These are phyloP conservation scores for Drosophila birchii DNA, from an alignment of 2,888 invertebrate species.

Conservation along the genomic window DNA sequence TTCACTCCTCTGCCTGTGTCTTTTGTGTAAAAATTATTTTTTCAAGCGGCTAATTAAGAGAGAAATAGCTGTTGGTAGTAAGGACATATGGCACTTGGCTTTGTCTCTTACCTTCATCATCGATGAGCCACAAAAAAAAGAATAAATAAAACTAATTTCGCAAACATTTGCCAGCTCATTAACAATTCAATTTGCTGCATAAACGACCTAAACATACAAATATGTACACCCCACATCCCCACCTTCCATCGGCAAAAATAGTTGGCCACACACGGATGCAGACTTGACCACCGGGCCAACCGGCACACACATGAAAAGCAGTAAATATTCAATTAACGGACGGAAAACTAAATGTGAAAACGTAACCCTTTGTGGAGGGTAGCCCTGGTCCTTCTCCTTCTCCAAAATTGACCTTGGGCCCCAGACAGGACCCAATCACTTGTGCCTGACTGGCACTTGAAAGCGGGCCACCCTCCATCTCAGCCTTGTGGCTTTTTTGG, in stretches of 20 bases:
- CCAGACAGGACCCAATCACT: constrained; percentile 32
- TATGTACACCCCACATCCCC: constrained; percentile 1
- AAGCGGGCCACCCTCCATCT: constrained; percentile 19
- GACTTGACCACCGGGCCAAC: constrained; percentile 42
- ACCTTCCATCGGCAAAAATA: not conserved
- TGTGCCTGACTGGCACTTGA: constrained; percentile 46
- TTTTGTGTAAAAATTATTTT: constrained; percentile 66
- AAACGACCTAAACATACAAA: constrained; percentile 75
- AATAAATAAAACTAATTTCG: constrained; percentile 68
- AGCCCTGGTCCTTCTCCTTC: not conserved
- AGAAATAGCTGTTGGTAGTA: not conserved
- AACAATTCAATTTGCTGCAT: constrained; percentile 78
- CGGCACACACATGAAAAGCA: constrained; percentile 34
- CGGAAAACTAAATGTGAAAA: constrained; percentile 55
- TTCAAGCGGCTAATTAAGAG: constrained; percentile 73
- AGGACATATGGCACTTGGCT: constrained; percentile 4
- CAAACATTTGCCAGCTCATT: constrained; percentile 78
- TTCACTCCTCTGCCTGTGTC: constrained; percentile 27
- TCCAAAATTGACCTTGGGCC: constrained; percentile 13
- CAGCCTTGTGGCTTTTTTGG: not conserved
- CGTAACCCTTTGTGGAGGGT: constrained; percentile 52
- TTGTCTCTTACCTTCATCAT: constrained; percentile 3
- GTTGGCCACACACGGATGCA: constrained; percentile 26
- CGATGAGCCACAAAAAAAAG: constrained; percentile 27
- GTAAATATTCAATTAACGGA: constrained; percentile 76